A percentile compares a stretch with the other conserved stretches of the same genome.
These are phyloP conservation scores for Camelus dromedarius DNA, from an alignment of 2,113 vertebrate species.

Conservation along the genomic window DNA sequence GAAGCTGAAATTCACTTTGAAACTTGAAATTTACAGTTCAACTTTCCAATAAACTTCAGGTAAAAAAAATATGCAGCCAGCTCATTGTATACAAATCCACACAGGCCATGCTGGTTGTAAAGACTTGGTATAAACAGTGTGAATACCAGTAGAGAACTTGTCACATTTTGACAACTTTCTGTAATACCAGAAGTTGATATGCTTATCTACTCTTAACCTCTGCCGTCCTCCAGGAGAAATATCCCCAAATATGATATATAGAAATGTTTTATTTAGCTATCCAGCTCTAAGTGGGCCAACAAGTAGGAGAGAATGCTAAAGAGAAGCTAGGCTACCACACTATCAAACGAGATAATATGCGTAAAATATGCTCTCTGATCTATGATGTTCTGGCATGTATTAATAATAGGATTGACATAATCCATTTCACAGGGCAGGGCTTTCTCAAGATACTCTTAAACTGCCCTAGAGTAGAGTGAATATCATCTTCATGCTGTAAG, in stretches of 20 bases:
- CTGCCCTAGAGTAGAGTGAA: background rate
- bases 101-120: background rate
- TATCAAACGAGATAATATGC: background rate
- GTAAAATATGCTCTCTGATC: background rate
- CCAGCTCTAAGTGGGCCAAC: background rate
- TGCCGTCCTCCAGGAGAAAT: background rate
- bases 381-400: background rate
- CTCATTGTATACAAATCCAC: background rate
- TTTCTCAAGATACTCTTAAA: background rate
- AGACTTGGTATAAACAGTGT: background rate
- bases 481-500: accelerated
- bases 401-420: background rate
- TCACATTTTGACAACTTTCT: background rate
- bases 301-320: background rate
- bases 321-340: background rate
- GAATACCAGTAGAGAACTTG: background rate
- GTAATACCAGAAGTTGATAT: background rate
- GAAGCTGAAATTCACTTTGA: slow-evolving; percentile 1
- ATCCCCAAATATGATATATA: background rate
- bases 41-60: slow-evolving; percentile 17
- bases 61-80: background rate
- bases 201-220: background rate
- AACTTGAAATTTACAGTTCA: background rate
- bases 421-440: background rate
- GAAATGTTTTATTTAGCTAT: background rate